Evolutionary conservation across 37 sponge, comb jelly and placozoan species (phyloP), one percentile per base, ranked within the genome.

Genomic region (Cliona cf. orientalis): DNA sequence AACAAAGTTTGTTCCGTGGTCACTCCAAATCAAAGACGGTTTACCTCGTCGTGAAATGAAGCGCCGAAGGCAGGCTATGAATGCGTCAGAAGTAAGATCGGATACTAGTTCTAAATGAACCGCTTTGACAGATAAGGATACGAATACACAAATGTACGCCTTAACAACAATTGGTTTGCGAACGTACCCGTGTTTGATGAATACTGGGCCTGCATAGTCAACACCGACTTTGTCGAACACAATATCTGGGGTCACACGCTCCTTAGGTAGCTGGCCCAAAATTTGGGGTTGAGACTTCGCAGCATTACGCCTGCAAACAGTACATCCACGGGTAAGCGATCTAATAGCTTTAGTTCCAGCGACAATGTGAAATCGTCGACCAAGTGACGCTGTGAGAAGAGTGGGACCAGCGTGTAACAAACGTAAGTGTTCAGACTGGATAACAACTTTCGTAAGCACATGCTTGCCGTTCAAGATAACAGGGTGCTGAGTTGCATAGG

Each of bases 1-100:
- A 35, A 31, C 41, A 35, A 76, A 76, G 78, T 76, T 76, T 19
- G 78, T 76, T 12, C 78, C 78, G 59, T 76, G 41, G 35, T 76
- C 78, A 58, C 78, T 76, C 62, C 62, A 58, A 58, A 76, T 76
- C 31, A 57, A 12, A 12, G 42, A 39, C 21, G 78, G 78, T 37
- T 19, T n/a, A 76, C 78, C 78, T 11, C 64, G 56, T 14, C 78
- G 29, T 5, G 62, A 5, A 60, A 60, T 42, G 43, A 76, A 76
- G 6, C 78, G 26, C 14, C 64, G 38, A 3, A 76, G 64, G 3
- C 23, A 7, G n/a, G 64, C 64, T 22, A 76, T 31, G 62, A 76
- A 60, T 23, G 63, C 41, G 3, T 76, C 63, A 29, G 62, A 36
- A 7, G 78, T 61, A 5, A 76, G 62, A 61, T 31, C 62, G 21